These are phyloP conservation scores for Caenorhabditis sulstoni DNA, from an alignment of 2,888 invertebrate genomes.

Conservation along the genomic window DNA sequence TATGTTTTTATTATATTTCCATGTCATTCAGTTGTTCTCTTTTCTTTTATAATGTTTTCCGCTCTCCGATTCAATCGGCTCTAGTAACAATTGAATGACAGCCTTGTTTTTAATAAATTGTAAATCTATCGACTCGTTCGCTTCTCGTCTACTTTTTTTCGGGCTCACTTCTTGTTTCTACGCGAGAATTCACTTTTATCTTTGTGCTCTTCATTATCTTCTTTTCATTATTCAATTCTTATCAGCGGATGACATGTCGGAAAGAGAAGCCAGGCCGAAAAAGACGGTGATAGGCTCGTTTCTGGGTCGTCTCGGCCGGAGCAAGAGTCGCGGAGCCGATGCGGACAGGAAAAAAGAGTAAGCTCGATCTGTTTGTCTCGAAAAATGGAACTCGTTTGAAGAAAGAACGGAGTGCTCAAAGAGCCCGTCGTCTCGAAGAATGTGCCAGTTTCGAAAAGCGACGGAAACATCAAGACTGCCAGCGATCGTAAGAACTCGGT, in stretches of 20 bases:
- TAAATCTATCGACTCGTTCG: neutral
- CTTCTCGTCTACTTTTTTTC: neutral
- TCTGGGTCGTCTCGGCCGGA: conserved; percentile 47
- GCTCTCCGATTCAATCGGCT: conserved; percentile 37
- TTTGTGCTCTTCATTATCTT: conserved; percentile 8
- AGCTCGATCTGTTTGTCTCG: neutral
- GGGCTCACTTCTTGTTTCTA: conserved; percentile 26
- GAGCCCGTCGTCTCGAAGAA: neutral
- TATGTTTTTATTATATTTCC: conserved; percentile 26
- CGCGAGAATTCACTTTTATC: conserved; percentile 22
- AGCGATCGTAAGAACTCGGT: conserved; percentile 16
- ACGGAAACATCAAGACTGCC: conserved; percentile 42
- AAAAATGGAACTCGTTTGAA: neutral
- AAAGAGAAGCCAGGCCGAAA: conserved; percentile 41
- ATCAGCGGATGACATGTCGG: conserved; percentile 30
- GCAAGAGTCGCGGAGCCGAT: conserved; percentile 51
- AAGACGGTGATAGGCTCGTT: conserved; percentile 53
- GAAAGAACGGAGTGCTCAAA: neutral
- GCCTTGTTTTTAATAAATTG: conserved; percentile 28
- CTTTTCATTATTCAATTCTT: neutral
- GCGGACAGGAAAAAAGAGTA: conserved; percentile 34
- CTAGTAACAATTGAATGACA: conserved; percentile 6
- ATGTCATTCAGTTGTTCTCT: conserved; percentile 29
- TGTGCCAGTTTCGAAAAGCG: conserved; percentile 49
- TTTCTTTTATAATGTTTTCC: conserved; percentile 23